Evolutionary conservation across 2,888 invertebrate genomes (phyloP).

Genomic region (Agapostemon virescens): DNA sequence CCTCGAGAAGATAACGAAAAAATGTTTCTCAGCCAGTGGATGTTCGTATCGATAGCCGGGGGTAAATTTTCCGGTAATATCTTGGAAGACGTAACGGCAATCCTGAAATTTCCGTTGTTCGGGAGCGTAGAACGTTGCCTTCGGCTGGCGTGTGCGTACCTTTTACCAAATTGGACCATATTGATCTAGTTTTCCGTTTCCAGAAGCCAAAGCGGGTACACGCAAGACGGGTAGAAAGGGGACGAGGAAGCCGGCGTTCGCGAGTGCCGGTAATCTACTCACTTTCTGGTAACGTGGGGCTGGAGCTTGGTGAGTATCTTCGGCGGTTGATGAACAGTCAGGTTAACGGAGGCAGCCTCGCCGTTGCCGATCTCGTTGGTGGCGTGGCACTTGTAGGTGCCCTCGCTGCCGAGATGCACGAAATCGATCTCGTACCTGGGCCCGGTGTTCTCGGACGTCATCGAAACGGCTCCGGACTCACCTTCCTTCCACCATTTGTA

Average conservation of each 20-base stretch:
- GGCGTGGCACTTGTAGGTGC: conserved; percentile 94
- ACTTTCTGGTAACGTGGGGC: conserved; percentile 88
- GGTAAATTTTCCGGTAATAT: background rate
- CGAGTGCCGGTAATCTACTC: conserved; percentile 59
- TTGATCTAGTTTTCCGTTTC: conserved; percentile 3
- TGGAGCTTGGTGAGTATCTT: conserved; percentile 91
- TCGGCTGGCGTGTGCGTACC: conserved; percentile 2
- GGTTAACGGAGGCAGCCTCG: conserved; percentile 89
- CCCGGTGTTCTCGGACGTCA: conserved; percentile 89
- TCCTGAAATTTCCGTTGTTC: background rate
- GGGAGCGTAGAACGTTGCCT: no score
- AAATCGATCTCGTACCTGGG: conserved; percentile 92
- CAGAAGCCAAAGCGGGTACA: background rate
- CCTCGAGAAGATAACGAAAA: rapidly evolving
- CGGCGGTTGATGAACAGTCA: conserved; percentile 94
- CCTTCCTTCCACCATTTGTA: conserved; percentile 94
- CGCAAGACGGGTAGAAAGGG: background rate
- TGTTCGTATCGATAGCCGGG: background rate
- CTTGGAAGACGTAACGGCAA: background rate
- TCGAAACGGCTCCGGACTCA: conserved; percentile 85
- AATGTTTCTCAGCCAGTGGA: background rate
- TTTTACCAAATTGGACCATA: conserved; percentile 5
- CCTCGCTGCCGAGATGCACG: conserved; percentile 92
- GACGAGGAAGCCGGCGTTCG: no score
- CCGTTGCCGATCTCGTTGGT: conserved; percentile 94